Evolutionary conservation across 37 sponge, comb jelly and placozoan genomes (phyloP), one percentile per base, ranked within the genome.

Genomic region (Tethya wilhelma): DNA sequence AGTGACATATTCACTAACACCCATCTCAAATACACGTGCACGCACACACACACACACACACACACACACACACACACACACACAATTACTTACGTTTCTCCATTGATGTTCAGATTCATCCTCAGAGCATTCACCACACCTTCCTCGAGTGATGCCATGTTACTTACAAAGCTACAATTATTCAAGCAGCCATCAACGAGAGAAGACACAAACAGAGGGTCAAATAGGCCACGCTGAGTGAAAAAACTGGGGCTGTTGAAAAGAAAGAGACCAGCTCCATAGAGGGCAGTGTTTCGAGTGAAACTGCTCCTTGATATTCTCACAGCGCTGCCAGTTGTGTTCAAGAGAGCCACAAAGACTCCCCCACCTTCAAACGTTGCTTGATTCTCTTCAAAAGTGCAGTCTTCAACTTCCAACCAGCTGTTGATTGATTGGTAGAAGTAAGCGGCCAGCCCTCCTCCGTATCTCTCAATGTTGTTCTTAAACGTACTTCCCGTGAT

Each of bases 351-450:
- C 36, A 36, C 83, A 74, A 90, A 87, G 14, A 94, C 62, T 32
- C 77, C 94, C 28, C 94, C 94, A 23, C 94, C 94, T 78, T 94
- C 90, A 39, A 90, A 74, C 8, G 42, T 49, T 38, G 88, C 94
- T 2, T 12, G 25, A 79, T 90, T 94, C 38, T 74, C 32, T 12
- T n/a, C 26, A 49, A 94, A 94, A 20, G 32, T 41, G 32, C 79
- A 87, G 60, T 85, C 56, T 22, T 62, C 43, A 14, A 93, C 41
- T 0, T 23, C 31, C 7, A 89, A 43, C 8, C 17, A 29, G 58
- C 87, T 79, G 28, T 11, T 19, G 28, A 71, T 38, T 12, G 33
- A 67, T 14, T 66, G n/a, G 26, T 59, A 78, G 71, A 83, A 90
- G 36, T 79, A 90, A 17, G 71, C 66, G 55, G 87, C 87, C 31